A percentile compares a stretch with the other conserved stretches of the same genome.
phyloP scores from a whole-genome alignment of 1,140 invertebrate species.

The Cotesia glomerata region DNA sequence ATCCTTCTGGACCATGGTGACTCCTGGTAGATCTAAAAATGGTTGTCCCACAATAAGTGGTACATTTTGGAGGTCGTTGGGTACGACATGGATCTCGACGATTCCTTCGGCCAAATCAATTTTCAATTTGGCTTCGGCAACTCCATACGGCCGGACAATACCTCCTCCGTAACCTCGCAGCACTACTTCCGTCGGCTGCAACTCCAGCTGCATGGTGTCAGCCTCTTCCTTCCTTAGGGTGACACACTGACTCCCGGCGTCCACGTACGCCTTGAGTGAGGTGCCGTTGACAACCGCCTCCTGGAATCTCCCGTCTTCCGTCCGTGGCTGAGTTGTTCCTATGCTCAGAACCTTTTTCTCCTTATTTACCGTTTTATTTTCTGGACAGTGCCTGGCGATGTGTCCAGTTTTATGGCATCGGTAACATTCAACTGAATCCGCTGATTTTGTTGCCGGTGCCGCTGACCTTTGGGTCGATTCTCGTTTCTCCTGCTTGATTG shows the following conservation, averaged over 20 bases:
- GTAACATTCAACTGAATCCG: neutral
- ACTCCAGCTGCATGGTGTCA: conserved; percentile 15
- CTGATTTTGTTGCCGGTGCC: neutral
- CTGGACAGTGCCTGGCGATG: conserved; percentile 6
- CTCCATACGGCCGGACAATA: conserved; percentile 7
- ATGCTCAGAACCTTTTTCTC: conserved; percentile 22
- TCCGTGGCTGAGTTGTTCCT: neutral
- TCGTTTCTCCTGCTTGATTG: too few species aligned
- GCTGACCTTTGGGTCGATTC: too few species aligned
- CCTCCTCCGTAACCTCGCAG: conserved; percentile 30
- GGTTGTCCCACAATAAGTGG: conserved; percentile 36
- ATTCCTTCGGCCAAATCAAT: conserved; percentile 27
- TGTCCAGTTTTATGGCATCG: conserved; percentile 19
- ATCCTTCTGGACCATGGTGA: conserved; percentile 24
- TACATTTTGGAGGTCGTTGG: conserved; percentile 30
- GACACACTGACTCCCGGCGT: conserved; percentile 25
- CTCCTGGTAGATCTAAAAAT: conserved; percentile 27
- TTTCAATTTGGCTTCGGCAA: conserved; percentile 17
- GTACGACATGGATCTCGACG: conserved; percentile 30
- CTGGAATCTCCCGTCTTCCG: neutral
- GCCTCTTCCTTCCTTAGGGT: conserved; percentile 24
- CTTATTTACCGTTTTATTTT: conserved; percentile 3
- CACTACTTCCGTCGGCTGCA: conserved; percentile 18
- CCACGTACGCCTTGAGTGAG: conserved; percentile 18
- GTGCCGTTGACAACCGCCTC: conserved; percentile 23